Evolutionary conservation across 2,888 invertebrate genomes (phyloP).

Genomic region (Heliconius sara): DNA sequence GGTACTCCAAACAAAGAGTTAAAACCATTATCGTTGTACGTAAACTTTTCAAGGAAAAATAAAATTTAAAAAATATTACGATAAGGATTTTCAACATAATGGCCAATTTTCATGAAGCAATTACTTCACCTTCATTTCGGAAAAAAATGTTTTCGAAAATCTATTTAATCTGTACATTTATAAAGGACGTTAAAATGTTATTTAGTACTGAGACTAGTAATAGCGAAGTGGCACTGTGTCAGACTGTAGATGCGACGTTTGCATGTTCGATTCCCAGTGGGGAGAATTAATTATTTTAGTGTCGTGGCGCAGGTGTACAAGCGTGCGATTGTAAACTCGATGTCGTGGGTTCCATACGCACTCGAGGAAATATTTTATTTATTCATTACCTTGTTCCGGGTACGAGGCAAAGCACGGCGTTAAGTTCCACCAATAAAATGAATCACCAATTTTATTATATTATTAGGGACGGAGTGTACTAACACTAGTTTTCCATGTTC

Average conservation of each 20-base stretch:
- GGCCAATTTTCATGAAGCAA: conserved; percentile 9
- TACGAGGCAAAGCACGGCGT: too few relatives aligned
- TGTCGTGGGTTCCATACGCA: too few relatives aligned
- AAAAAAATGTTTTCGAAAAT: neutral
- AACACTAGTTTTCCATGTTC: too few relatives aligned
- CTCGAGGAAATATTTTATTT: too few relatives aligned
- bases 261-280: neutral
- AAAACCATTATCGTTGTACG: conserved; percentile 26
- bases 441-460: too few relatives aligned
- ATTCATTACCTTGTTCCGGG: too few relatives aligned
- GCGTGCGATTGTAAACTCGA: too few relatives aligned
- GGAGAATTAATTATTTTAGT: too few relatives aligned
- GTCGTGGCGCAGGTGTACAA: too few relatives aligned
- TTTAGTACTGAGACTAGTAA: neutral
- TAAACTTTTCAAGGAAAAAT: conserved; percentile 17
- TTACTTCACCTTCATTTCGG: neutral
- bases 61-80: conserved; percentile 3
- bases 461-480: too few relatives aligned
- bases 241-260: neutral
- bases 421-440: too few relatives aligned
- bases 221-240: neutral
- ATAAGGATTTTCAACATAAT: conserved; percentile 2
- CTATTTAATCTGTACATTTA: conserved; percentile 1
- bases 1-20: conserved; percentile 30
- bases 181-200: neutral